phyloP scores from a whole-genome alignment of 2,888 invertebrate species.

The Heteropelma amictum region DNA sequence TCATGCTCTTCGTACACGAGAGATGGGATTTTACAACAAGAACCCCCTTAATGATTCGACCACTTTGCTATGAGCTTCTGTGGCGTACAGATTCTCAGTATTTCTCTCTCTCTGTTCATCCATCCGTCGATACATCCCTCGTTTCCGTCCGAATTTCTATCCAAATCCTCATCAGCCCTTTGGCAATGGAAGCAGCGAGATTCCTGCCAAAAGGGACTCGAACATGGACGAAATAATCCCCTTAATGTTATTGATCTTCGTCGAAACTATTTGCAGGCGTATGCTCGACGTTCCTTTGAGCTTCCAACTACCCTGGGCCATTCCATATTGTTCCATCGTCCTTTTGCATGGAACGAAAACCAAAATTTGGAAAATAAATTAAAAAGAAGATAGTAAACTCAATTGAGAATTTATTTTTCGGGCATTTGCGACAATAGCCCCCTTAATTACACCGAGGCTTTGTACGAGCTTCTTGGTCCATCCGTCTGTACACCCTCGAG shows the following conservation, averaged over 20 bases:
- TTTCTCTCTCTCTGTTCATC: slow-evolving; percentile 14
- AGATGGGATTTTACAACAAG: slow-evolving; percentile 2
- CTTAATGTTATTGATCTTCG: neutral
- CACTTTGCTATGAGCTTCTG: neutral
- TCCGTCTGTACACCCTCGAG: no score
- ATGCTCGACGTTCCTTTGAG: no score
- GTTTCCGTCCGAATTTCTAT: neutral
- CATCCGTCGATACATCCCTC: neutral
- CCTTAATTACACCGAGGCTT: no score
- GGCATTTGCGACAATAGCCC: no score
- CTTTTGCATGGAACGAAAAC: no score
- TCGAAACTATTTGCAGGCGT: neutral
- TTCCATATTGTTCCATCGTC: no score
- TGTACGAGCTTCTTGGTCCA: no score
- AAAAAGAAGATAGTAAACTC: no score
- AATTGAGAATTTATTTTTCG: no score
- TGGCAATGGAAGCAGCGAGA: neutral
- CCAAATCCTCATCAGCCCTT: slow-evolving; percentile 4
- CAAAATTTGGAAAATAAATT: no score
- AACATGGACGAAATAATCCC: neutral
- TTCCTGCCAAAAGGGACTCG: neutral
- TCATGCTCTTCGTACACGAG: slow-evolving; percentile 6
- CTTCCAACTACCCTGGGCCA: no score
- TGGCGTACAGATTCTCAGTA: neutral
- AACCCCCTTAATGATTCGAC: neutral